These are phyloP conservation scores for Ypsolopha sequella DNA, from an alignment of 2,888 invertebrate genomes.

Conservation along the genomic window DNA sequence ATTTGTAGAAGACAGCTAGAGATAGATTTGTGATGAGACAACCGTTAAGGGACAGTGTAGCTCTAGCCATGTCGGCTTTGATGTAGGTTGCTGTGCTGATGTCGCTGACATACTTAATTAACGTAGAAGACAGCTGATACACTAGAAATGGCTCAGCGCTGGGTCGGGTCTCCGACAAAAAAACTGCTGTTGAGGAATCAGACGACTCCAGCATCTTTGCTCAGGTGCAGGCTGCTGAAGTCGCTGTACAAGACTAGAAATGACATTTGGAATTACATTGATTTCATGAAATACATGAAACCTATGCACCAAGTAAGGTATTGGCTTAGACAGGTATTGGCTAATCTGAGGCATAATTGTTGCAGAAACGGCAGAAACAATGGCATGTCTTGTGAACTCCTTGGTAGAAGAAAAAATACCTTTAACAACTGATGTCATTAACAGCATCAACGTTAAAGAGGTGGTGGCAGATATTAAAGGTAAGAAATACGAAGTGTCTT, in stretches of 20 bases:
- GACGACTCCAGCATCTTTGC: conserved; percentile 46
- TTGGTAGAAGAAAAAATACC: conserved; percentile 33
- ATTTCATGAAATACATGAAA: not conserved
- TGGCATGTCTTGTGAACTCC: conserved; percentile 48
- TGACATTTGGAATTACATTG: not conserved
- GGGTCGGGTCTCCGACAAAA: conserved; percentile 27
- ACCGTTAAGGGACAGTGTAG: conserved; percentile 31
- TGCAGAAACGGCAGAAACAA: conserved; percentile 45
- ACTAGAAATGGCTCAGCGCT: conserved; percentile 37
- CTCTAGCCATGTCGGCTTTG: conserved; percentile 45
- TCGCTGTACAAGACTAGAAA: too few relatives aligned
- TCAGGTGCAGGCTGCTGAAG: conserved; percentile 26
- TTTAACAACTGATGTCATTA: conserved; percentile 28
- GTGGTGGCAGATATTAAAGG: conserved; percentile 47
- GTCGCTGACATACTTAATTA: conserved; percentile 27
- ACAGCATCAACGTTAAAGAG: conserved; percentile 24
- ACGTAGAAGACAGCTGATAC: conserved; percentile 20
- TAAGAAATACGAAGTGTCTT: not conserved
- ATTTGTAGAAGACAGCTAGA: conserved; percentile 26
- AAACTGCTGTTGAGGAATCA: conserved; percentile 27
- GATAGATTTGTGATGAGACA: conserved; percentile 26
- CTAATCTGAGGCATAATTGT: conserved; percentile 3
- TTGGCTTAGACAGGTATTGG: not conserved
- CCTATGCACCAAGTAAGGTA: not conserved
- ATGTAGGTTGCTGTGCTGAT: conserved; percentile 32